These are phyloP conservation scores for Scaptomyza tumidula DNA, from an alignment of 2,888 invertebrate genomes.

Conservation along the genomic window DNA sequence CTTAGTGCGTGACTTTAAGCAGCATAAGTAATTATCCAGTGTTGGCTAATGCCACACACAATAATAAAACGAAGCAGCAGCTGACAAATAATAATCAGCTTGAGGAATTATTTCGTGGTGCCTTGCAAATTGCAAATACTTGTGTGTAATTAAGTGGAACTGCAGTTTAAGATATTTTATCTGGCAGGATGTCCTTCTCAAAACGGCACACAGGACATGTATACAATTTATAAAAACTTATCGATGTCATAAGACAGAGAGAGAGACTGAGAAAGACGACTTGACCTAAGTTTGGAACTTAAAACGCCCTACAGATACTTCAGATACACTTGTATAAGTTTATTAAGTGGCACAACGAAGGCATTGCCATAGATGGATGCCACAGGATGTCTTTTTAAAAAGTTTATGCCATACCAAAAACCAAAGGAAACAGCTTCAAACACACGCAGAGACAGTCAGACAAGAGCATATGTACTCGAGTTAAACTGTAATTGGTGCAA, in stretches of 20 bases:
- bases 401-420: slow-evolving; percentile 15
- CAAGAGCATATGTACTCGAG: not conserved
- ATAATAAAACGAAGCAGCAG: not conserved
- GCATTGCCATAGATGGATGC: not conserved
- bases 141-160: slow-evolving; percentile 42
- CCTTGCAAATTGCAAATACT: slow-evolving; percentile 34
- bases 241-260: slow-evolving; percentile 72
- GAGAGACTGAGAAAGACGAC: slow-evolving; percentile 16
- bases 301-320: slow-evolving; percentile 19
- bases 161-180: slow-evolving; percentile 18
- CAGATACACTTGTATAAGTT: slow-evolving; percentile 59
- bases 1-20: slow-evolving; percentile 10
- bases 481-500: slow-evolving; percentile 1
- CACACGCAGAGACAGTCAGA: not conserved
- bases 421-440: slow-evolving; percentile 1
- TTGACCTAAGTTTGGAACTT: slow-evolving; percentile 36
- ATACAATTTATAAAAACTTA: slow-evolving; percentile 81
- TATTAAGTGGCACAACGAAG: slow-evolving; percentile 62
- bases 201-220: slow-evolving; percentile 23
- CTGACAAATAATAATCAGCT: not conserved
- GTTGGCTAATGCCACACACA: slow-evolving; percentile 25
- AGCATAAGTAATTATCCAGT: slow-evolving; percentile 44
- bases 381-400: slow-evolving; percentile 45
- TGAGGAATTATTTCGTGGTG: slow-evolving; percentile 10
- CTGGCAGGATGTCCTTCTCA: slow-evolving; percentile 24